phyloP scores from a whole-genome alignment of 2,113 vertebrate species.

The Anthoscopus minutus region DNA sequence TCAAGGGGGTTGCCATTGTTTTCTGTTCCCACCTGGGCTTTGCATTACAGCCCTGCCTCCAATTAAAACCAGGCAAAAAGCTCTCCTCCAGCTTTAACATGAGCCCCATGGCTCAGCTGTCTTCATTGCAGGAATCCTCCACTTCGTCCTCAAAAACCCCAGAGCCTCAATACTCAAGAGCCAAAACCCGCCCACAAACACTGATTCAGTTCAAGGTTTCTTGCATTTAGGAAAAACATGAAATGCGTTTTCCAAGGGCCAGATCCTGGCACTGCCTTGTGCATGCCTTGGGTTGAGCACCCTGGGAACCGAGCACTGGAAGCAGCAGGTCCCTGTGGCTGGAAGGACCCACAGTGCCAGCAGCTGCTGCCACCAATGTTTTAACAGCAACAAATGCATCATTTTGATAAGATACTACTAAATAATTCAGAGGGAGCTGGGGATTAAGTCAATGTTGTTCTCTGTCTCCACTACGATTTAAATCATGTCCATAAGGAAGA shows the following conservation, averaged over 20 bases:
- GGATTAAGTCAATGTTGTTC: constrained; percentile 64
- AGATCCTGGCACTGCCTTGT: not conserved
- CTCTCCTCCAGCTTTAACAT: not conserved
- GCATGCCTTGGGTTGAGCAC: not conserved
- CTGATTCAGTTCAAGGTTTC: not conserved
- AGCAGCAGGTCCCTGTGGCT: constrained; percentile 2
- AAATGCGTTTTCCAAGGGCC: not conserved
- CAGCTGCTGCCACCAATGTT: constrained; percentile 29
- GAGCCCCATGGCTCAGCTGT: accelerated
- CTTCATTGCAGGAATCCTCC: not conserved
- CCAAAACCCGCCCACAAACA: not conserved
- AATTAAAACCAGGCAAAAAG: not conserved
- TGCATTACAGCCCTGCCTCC: not conserved
- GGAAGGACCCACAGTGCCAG: constrained; percentile 29
- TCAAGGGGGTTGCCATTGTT: not conserved
- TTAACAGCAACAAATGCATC: constrained; percentile 58
- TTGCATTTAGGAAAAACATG: not conserved
- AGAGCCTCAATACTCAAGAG: not conserved
- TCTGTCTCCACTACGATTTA: constrained; percentile 46
- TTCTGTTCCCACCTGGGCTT: not conserved
- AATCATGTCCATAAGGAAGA: constrained; percentile 42
- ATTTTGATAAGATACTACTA: constrained; percentile 61
- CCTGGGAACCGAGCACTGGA: not conserved
- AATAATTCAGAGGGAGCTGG: constrained; percentile 63
- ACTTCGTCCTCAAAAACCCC: not conserved